Conservation (phyloP, 2,797 vertebrate genomes). For the Pitangus sulphuratus region DNA sequence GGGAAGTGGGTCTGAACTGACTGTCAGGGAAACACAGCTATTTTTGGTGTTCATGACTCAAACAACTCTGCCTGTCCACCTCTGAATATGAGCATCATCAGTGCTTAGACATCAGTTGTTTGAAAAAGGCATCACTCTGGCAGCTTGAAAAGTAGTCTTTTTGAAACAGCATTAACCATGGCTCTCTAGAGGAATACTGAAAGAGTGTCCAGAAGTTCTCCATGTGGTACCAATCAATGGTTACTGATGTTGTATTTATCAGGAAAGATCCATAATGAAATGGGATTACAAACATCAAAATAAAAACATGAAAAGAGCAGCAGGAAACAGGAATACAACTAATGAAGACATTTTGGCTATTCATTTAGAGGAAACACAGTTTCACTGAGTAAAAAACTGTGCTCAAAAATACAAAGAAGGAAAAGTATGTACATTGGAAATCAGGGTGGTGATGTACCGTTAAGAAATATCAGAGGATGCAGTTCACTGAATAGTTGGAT, state of each 20-base stretch:
- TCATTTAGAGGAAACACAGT: neutral
- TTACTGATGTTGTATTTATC: neutral
- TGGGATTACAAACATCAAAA: neutral
- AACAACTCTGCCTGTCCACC: neutral
- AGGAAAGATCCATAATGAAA: neutral
- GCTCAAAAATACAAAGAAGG: neutral
- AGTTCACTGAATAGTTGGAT: neutral
- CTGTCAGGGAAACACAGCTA: neutral
- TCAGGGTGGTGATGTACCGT: rapidly evolving
- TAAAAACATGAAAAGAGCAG: neutral
- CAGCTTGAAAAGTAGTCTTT: neutral
- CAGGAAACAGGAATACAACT: neutral
- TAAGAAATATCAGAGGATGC: neutral
- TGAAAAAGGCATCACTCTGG: neutral
- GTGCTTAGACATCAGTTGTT: neutral
- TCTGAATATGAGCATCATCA: neutral
- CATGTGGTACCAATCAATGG: neutral
- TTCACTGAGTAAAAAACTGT: neutral
- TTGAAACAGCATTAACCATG: neutral
- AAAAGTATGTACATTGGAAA: neutral
- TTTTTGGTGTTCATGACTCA: neutral
- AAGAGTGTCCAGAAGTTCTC: neutral
- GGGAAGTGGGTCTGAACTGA: neutral
- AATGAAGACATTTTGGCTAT: neutral
- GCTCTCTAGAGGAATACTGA: neutral